Evolutionary conservation across 1,140 invertebrate species (phyloP).

Genomic region (Tetranychus urticae): DNA sequence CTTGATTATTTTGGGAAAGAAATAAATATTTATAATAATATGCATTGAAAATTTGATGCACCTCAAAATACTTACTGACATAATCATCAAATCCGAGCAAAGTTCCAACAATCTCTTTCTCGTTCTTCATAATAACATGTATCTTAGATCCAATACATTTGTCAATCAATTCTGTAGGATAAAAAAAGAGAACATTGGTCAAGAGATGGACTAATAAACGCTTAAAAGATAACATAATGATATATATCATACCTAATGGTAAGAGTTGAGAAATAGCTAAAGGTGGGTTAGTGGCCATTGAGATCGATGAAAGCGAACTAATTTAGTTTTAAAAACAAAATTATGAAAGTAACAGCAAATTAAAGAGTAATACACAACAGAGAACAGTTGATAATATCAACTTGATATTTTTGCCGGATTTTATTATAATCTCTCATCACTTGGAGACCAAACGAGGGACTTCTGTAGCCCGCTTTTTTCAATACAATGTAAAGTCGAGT

Average conservation of each 20-base stretch:
- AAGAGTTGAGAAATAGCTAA: constrained; percentile 1
- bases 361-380: too few species aligned
- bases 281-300: not conserved
- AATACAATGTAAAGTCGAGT: too few species aligned
- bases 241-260: not conserved
- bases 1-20: not conserved
- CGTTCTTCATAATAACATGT: constrained; percentile 99
- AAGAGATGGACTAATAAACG: not conserved
- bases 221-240: not conserved
- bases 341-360: too few species aligned
- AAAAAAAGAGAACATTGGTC: constrained; percentile 2
- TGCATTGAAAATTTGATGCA: not conserved
- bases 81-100: constrained; percentile 95
- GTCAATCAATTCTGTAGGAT: constrained; percentile 70
- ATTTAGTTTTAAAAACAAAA: too few species aligned
- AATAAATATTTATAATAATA: not conserved
- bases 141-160: constrained; percentile 98
- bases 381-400: too few species aligned
- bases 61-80: constrained; percentile 34
- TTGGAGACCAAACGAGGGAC: too few species aligned
- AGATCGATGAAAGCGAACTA: not conserved
- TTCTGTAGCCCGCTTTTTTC: too few species aligned
- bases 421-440: too few species aligned
- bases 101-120: constrained; percentile 97
- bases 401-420: too few species aligned